These are phyloP conservation scores for Drosophila barbarae DNA, from an alignment of 2,888 invertebrate genomes.

Conservation along the genomic window DNA sequence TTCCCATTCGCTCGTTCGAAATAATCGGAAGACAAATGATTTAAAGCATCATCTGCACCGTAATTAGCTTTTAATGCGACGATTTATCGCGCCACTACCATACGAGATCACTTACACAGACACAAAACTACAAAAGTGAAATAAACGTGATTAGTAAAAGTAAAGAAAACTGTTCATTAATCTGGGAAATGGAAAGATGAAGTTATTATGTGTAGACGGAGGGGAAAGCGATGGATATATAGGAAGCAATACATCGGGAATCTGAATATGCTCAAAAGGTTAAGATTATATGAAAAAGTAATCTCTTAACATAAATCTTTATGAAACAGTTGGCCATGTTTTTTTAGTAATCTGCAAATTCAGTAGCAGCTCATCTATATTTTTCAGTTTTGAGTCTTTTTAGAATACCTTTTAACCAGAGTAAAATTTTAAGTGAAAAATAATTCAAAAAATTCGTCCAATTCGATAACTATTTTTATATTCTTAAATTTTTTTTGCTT, in stretches of 20 bases:
- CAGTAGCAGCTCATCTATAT: background rate
- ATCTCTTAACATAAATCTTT: no score
- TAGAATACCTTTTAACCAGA: constrained; percentile 23
- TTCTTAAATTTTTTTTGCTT: background rate
- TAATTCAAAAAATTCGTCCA: background rate
- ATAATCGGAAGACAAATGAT: constrained; percentile 48
- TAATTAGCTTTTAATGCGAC: constrained; percentile 60
- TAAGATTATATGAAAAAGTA: background rate
- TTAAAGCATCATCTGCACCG: constrained; percentile 55
- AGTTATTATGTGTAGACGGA: background rate
- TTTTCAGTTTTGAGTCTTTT: constrained; percentile 2
- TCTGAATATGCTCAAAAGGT: background rate
- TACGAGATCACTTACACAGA: constrained; percentile 47
- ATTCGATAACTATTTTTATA: background rate
- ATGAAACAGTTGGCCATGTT: background rate
- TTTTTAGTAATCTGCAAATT: background rate
- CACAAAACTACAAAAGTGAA: constrained; percentile 59
- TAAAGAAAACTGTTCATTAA: constrained; percentile 20
- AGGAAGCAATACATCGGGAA: background rate
- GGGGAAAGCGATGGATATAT: background rate
- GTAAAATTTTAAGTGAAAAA: constrained; percentile 23
- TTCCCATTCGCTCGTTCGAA: constrained; percentile 35
- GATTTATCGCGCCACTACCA: constrained; percentile 43
- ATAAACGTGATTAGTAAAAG: constrained; percentile 71
- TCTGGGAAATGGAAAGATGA: background rate